These are phyloP conservation scores for Heliconius ethilla DNA, from an alignment of 2,888 invertebrate species.

Conservation along the genomic window DNA sequence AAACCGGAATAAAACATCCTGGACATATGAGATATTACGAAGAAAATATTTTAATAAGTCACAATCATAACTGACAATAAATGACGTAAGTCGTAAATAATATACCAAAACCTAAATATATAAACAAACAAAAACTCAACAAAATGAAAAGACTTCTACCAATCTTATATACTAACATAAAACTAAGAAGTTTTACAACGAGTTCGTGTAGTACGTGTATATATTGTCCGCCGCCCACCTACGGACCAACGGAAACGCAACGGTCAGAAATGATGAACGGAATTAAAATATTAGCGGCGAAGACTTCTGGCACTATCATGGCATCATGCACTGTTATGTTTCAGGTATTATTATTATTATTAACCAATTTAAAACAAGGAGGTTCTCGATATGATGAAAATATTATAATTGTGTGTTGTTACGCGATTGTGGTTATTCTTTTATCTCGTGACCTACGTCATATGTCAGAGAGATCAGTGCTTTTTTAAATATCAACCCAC, in stretches of 20 bases:
- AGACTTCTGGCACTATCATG: constrained; percentile 57
- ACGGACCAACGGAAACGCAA: constrained; percentile 64
- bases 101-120: not conserved
- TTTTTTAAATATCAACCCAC: no score
- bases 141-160: constrained; percentile 27
- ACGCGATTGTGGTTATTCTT: no score
- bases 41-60: no score
- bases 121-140: not conserved
- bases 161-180: constrained; percentile 23
- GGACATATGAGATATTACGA: no score
- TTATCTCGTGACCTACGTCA: no score
- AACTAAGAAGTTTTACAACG: constrained; percentile 47
- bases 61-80: not conserved
- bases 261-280: constrained; percentile 63
- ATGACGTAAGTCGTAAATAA: not conserved
- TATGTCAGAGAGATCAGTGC: no score
- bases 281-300: constrained; percentile 58
- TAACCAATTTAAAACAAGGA: no score
- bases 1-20: no score
- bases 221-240: constrained; percentile 55
- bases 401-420: no score
- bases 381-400: no score
- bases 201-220: constrained; percentile 27
- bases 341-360: constrained; percentile 54
- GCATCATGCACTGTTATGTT: constrained; percentile 70